phyloP scores from a whole-genome alignment of 2,888 invertebrate species.

The Neocrepidodera transversa region DNA sequence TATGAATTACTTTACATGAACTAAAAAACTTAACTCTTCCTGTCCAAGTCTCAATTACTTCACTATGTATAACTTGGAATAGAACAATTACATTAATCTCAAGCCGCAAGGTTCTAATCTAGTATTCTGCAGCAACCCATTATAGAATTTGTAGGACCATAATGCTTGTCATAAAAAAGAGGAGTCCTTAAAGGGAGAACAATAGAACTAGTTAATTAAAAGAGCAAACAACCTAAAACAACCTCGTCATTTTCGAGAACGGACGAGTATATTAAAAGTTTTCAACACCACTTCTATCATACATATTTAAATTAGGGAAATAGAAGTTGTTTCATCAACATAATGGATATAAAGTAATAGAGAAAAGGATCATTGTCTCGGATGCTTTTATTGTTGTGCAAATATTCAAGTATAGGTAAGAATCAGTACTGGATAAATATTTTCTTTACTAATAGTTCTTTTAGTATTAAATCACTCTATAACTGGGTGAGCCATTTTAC shows the following conservation, averaged over 20 bases:
- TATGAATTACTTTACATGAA: too few species aligned
- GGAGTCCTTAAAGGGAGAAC: background rate
- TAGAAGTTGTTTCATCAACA: background rate
- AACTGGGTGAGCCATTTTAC: too few species aligned
- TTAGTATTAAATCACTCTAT: too few species aligned
- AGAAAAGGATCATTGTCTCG: too few species aligned
- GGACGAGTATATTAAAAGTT: background rate
- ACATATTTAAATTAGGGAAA: background rate
- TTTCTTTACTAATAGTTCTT: too few species aligned
- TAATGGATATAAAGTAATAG: too few species aligned
- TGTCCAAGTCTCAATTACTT: too few species aligned
- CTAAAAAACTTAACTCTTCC: too few species aligned
- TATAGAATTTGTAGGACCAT: background rate
- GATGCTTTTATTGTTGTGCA: too few species aligned
- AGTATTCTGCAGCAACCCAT: background rate
- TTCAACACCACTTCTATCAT: background rate
- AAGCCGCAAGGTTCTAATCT: background rate
- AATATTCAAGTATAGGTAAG: too few species aligned
- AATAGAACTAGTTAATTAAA: slow-evolving; percentile 3
- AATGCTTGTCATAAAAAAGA: background rate
- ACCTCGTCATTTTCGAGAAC: background rate
- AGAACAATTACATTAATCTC: background rate
- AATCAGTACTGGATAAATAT: too few species aligned
- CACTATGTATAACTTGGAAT: background rate
- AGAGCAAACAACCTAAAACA: slow-evolving; percentile 4